Base-by-base conservation (phyloP, 2,888 invertebrate genomes). In the Perdita meconis region DNA sequence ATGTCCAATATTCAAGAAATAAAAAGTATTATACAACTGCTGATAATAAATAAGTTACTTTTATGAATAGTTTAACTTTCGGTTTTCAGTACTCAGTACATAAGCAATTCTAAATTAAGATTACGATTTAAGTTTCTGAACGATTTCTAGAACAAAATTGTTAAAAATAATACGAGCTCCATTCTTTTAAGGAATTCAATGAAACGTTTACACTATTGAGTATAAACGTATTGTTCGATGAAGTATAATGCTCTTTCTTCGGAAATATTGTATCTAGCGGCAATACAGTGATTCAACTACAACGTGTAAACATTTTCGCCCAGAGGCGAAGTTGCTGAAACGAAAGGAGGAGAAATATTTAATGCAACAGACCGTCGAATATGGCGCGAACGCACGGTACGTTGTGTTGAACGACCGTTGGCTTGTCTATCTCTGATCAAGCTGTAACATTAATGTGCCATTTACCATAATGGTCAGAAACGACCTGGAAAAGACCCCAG, bases 371-470 rank as follows among this genome's bases (percentile, higher is more conserved):
- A 60, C 61, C 50, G 56, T 61, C 70, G 63, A 68, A 60, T 61
- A 44, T 55, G 47, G 42, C 10, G 65, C 55, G 69, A 59, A 66
- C 76, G 65, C 76, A 42, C 47, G 69, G 60, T 73, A 60, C 66
- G 53, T 66, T 67, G 64, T 61, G 60, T 69, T 69, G 47, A 66
- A 65, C 67, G 74, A 74, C 57, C 80, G 61, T 42, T 63, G 57
- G 72, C 81, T 80, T 80, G 76, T 85, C 84, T 86, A 88, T 88
- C 84, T 83, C 79, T 85, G 81, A 89, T 89, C 88, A 80, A 81
- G 67, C 65, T 89, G 86, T 83, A 89, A 88, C 79, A 89, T 89
- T 89, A 86, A 89, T 88, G 87, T 75, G 66, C 68, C 85, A 88
- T 89, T 89, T 86, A 87, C 85, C 65, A 81, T 88, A 88, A 89